Conservation (phyloP, 2,888 invertebrate genomes). For the Drosophila mettleri region DNA sequence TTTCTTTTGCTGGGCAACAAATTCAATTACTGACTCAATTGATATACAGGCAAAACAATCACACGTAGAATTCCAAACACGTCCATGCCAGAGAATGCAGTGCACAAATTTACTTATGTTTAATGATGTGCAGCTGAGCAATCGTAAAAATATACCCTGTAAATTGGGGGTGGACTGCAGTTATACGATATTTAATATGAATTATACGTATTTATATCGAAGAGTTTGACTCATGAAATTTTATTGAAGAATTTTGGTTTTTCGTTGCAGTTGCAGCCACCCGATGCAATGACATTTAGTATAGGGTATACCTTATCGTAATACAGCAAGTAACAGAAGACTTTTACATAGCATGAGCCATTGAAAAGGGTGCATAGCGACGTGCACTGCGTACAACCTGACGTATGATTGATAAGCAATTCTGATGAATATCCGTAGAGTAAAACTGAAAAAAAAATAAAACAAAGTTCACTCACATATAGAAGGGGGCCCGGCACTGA, state of each 20-base stretch:
- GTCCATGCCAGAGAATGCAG: background rate
- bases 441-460: background rate
- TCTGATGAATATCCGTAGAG: slow-evolving; percentile 20
- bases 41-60: background rate
- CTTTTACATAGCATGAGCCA: slow-evolving; percentile 14
- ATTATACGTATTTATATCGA: background rate
- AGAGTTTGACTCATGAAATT: background rate
- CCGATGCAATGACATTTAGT: background rate
- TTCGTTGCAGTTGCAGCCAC: background rate
- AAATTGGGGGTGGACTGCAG: background rate
- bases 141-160: background rate
- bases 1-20: background rate
- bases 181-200: background rate
- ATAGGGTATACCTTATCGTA: background rate
- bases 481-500: slow-evolving; percentile 5
- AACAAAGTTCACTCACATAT: too few relatives aligned
- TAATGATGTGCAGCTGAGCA: background rate
- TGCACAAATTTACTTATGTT: background rate
- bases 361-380: slow-evolving; percentile 20
- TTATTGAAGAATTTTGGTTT: background rate
- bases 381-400: slow-evolving; percentile 43
- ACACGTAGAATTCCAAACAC: background rate
- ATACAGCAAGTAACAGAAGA: background rate
- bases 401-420: slow-evolving; percentile 65
- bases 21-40: background rate